These are phyloP conservation scores for Rattus rattus DNA, from an alignment of 2,113 vertebrate species.

Conservation along the genomic window DNA sequence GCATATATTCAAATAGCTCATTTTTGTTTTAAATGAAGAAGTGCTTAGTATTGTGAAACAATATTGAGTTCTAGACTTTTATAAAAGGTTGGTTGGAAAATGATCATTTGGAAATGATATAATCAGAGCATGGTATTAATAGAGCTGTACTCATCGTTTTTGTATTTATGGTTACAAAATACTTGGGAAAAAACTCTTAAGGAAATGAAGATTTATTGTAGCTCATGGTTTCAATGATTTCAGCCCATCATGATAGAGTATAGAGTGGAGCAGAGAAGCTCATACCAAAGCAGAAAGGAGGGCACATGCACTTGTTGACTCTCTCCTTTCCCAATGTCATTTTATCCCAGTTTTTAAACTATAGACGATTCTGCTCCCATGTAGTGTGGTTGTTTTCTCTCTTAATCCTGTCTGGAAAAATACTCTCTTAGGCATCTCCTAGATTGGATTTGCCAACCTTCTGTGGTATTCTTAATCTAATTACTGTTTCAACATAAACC, in stretches of 20 bases:
- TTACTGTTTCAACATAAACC: background rate
- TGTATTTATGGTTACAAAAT: background rate
- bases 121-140: background rate
- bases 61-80: background rate
- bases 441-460: background rate
- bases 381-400: background rate
- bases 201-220: background rate
- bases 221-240: background rate
- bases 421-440: background rate
- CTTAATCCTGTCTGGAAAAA: background rate
- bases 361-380: background rate
- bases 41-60: background rate
- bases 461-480: background rate
- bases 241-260: no score
- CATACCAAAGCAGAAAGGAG: background rate
- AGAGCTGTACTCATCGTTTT: background rate
- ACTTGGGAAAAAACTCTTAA: background rate
- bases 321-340: background rate
- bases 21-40: background rate
- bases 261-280: background rate
- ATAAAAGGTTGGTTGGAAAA: background rate
- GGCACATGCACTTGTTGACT: accelerated
- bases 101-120: background rate
- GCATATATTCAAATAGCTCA: background rate
- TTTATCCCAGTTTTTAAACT: background rate